Evolutionary conservation across 2,797 vertebrate genomes (phyloP).

Genomic region (Phrynocephalus guinanensis): DNA sequence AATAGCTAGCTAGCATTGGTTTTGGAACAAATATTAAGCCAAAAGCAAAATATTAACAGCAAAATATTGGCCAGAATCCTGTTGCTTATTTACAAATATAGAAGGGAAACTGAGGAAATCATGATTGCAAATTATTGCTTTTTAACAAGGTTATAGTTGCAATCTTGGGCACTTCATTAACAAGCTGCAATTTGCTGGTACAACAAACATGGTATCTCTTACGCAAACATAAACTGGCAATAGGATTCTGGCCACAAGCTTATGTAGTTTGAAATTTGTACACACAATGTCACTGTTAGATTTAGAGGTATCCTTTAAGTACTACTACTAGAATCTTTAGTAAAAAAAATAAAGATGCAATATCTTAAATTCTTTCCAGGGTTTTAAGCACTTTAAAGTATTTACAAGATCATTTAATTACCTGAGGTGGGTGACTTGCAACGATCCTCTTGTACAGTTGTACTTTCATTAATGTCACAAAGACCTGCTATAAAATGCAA

Average conservation of each 20-base stretch:
- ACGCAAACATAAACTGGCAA: too few relatives aligned
- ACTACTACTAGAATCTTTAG: neutral
- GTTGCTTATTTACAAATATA: too few relatives aligned
- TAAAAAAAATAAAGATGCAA: neutral
- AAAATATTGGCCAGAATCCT: neutral
- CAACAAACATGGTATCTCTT: too few relatives aligned
- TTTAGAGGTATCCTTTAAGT: neutral
- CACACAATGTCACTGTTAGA: conserved; percentile 9
- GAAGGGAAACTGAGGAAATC: too few relatives aligned
- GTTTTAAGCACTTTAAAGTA: conserved; percentile 33
- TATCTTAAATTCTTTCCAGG: neutral
- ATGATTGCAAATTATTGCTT: too few relatives aligned
- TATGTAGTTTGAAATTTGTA: neutral
- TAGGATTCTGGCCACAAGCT: neutral
- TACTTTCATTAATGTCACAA: conserved; percentile 95
- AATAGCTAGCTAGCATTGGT: neutral
- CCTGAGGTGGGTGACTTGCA: conserved; percentile 99
- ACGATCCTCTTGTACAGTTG: conserved; percentile 91
- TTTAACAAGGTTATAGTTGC: too few relatives aligned
- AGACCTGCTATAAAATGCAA: conserved; percentile 85
- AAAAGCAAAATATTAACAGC: neutral
- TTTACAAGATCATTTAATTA: conserved; percentile 75
- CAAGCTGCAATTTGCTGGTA: too few relatives aligned
- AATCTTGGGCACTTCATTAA: too few relatives aligned
- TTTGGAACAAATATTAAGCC: neutral